Evolutionary conservation across 2,113 vertebrate genomes (phyloP).

Genomic region (Myotis davidii): DNA sequence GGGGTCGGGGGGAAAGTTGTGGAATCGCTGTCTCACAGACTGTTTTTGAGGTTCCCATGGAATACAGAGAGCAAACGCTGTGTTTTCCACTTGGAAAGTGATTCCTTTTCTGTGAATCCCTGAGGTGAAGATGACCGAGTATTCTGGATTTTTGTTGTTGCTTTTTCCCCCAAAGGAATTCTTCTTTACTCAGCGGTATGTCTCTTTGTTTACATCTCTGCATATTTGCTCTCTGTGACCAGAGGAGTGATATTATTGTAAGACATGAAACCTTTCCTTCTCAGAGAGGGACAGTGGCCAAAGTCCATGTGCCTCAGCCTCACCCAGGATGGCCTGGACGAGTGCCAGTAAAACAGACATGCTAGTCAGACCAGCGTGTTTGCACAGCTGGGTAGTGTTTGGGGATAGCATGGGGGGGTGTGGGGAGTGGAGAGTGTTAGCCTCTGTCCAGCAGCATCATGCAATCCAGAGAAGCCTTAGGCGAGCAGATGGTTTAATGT

Average conservation of each 20-base stretch:
- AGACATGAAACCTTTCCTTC: slow-evolving; percentile 51
- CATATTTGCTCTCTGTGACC: neutral
- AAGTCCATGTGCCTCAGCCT: slow-evolving; percentile 43
- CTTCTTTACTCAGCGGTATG: slow-evolving; percentile 2
- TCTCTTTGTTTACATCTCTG: slow-evolving; percentile 38
- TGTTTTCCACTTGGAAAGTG: neutral
- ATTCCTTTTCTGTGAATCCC: slow-evolving; percentile 29
- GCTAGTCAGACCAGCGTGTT: slow-evolving; percentile 51
- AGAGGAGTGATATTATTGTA: slow-evolving; percentile 53
- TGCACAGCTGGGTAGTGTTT: slow-evolving; percentile 70
- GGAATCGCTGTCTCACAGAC: neutral
- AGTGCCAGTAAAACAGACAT: slow-evolving; percentile 18
- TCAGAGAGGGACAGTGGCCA: slow-evolving; percentile 16
- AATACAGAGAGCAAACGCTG: neutral
- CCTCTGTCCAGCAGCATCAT: slow-evolving; percentile 38
- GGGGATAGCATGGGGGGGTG: neutral
- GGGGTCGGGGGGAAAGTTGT: neutral
- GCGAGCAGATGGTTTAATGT: slow-evolving; percentile 47
- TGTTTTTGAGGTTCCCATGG: neutral
- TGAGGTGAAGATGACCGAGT: neutral
- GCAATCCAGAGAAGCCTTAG: neutral
- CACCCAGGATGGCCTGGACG: slow-evolving; percentile 16
- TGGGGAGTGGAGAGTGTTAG: neutral
- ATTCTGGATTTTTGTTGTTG: neutral
- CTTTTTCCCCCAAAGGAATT: neutral